Evolutionary conservation across 1,140 invertebrate genomes (phyloP).

Genomic region (Eupristina koningsbergeri): DNA sequence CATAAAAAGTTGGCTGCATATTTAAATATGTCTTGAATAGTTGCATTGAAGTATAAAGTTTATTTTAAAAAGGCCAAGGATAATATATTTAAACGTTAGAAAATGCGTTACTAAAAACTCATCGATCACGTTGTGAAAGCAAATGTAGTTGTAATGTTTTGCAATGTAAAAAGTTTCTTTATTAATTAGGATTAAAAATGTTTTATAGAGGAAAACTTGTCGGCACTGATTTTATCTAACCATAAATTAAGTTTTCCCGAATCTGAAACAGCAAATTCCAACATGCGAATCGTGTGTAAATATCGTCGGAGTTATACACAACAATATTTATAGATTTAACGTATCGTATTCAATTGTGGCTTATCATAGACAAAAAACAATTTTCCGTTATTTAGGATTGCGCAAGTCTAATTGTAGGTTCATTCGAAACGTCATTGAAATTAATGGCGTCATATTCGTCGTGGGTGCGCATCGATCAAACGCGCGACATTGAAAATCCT

Average conservation of each 20-base stretch:
- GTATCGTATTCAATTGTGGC: background rate
- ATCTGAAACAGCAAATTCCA: background rate
- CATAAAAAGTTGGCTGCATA: background rate
- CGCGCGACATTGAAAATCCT: conserved; percentile 48
- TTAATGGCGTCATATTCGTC: conserved; percentile 46
- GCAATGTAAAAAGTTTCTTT: background rate
- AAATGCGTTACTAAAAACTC: background rate
- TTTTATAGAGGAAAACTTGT: background rate
- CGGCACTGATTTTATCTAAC: background rate
- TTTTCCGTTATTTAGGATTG: conserved; percentile 1
- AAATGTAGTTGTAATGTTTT: background rate
- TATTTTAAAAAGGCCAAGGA: background rate
- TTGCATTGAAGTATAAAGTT: background rate
- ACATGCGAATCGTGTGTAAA: background rate
- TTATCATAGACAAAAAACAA: background rate
- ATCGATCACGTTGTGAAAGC: background rate
- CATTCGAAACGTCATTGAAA: conserved; percentile 44
- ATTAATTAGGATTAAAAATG: background rate
- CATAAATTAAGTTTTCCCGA: background rate
- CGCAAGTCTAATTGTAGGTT: conserved; percentile 37
- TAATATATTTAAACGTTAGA: background rate
- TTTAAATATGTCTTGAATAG: background rate
- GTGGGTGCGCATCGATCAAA: conserved; percentile 48
- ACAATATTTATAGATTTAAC: conserved; percentile 19
- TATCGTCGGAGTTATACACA: background rate